These are phyloP conservation scores for Sardinella longiceps DNA, from an alignment of 2,797 vertebrate species.

Conservation along the genomic window DNA sequence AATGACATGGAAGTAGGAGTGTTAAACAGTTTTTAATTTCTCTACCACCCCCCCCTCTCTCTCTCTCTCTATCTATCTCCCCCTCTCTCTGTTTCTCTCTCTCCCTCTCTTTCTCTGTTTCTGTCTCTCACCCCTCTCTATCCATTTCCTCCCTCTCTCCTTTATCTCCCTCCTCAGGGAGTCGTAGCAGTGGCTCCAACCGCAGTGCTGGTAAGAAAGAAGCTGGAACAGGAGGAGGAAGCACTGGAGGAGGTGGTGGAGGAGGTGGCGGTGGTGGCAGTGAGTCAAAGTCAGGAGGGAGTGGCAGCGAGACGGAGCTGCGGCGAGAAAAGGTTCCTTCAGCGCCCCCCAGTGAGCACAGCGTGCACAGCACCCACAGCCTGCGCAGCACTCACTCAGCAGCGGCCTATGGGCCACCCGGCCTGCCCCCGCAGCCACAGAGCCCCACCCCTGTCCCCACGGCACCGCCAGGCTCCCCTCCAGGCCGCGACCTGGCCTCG, in stretches of 20 bases:
- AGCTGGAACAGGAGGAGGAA: constrained; percentile 63
- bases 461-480: constrained; percentile 80
- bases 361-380: constrained; percentile 66
- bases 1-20: not conserved
- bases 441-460: constrained; percentile 60
- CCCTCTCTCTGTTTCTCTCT: not conserved
- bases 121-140: not conserved
- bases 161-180: constrained; percentile 72
- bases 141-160: not conserved
- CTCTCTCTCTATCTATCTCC: not conserved
- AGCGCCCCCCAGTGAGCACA: constrained; percentile 76
- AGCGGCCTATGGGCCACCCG: constrained; percentile 70
- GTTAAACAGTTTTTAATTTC: not conserved
- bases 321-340: constrained; percentile 74
- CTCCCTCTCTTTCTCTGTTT: not conserved
- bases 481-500: constrained; percentile 79
- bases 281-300: constrained; percentile 80
- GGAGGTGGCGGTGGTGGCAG: constrained; percentile 59
- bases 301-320: constrained; percentile 83
- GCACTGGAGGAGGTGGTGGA: constrained; percentile 48
- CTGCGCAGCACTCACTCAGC: constrained; percentile 81
- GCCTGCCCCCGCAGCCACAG: constrained; percentile 76
- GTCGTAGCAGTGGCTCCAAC: constrained; percentile 87
- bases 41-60: not conserved
- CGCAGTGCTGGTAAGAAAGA: constrained; percentile 80